Evolutionary conservation across 2,113 vertebrate species (phyloP).

Genomic region (Dolichotis patagonum): DNA sequence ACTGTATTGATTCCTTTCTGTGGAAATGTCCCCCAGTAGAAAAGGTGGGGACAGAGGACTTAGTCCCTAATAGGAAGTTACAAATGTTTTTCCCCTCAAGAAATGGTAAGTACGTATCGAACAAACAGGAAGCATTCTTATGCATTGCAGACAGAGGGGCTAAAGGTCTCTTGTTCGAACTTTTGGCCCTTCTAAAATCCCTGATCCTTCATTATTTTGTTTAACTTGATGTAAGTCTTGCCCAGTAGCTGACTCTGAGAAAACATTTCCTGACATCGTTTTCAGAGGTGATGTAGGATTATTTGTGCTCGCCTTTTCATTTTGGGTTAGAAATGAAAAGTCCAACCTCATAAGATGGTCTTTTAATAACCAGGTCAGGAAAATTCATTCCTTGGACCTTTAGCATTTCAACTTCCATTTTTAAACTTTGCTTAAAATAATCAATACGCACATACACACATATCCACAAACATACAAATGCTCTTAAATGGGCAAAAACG

Average conservation of each 20-base stretch:
- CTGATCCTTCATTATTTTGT: slow-evolving; percentile 68
- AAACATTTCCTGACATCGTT: slow-evolving; percentile 71
- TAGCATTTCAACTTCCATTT: slow-evolving; percentile 66
- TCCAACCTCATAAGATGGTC: background rate
- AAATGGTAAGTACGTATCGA: slow-evolving; percentile 51
- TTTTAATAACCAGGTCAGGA: slow-evolving; percentile 70
- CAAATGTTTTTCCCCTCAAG: slow-evolving; percentile 50
- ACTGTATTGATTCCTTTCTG: slow-evolving; percentile 70
- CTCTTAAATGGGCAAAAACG: slow-evolving; percentile 64
- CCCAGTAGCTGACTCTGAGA: slow-evolving; percentile 62
- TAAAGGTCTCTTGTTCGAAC: slow-evolving; percentile 72
- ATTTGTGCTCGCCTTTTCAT: slow-evolving; percentile 47
- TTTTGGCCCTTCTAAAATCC: slow-evolving; percentile 57
- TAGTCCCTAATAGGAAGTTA: background rate
- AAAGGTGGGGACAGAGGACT: slow-evolving; percentile 52
- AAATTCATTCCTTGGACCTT: slow-evolving; percentile 69
- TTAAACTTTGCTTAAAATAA: slow-evolving; percentile 61
- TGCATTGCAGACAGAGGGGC: slow-evolving; percentile 55
- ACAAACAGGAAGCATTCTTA: slow-evolving; percentile 72
- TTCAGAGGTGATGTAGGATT: slow-evolving; percentile 58
- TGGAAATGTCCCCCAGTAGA: slow-evolving; percentile 65
- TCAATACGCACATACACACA: background rate
- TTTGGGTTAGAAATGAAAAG: slow-evolving; percentile 47
- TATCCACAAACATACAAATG: background rate
- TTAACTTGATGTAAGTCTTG: slow-evolving; percentile 69